A percentile compares a stretch with the other conserved stretches of the same genome.
Evolutionary conservation across 2,888 invertebrate genomes (phyloP).

Genomic region (Phyllotreta striolata): DNA sequence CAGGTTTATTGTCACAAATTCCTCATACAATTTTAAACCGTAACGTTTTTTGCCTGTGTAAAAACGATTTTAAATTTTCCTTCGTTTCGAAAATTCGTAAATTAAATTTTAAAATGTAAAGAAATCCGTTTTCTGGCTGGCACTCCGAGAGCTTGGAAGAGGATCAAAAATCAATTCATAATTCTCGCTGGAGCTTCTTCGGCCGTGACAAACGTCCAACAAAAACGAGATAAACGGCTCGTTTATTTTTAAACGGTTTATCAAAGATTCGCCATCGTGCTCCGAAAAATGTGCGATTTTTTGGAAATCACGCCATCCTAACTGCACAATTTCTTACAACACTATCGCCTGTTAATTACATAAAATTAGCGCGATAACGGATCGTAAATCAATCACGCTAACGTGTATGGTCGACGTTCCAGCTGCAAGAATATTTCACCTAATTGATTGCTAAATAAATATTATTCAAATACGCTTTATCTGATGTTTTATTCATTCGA

Average conservation of each 20-base stretch:
- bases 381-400: neutral
- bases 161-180: conserved; percentile 20
- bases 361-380: neutral
- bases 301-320: too few species aligned
- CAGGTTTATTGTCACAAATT: neutral
- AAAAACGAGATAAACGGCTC: conserved; percentile 9
- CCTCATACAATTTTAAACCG: neutral
- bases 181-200: conserved; percentile 13
- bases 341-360: too few species aligned
- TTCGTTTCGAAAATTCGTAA: too few species aligned
- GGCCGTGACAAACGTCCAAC: conserved; percentile 19
- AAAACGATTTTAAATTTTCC: too few species aligned
- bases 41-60: neutral
- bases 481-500: conserved; percentile 25
- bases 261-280: neutral
- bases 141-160: conserved; percentile 5
- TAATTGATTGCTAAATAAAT: conserved; percentile 23
- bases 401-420: conserved; percentile 18
- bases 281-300: too few species aligned
- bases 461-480: conserved; percentile 21
- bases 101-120: too few species aligned
- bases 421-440: conserved; percentile 15
- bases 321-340: too few species aligned
- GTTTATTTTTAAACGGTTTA: conserved; percentile 12
- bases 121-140: conserved; percentile 9